Evolutionary conservation across 1,140 invertebrate species (phyloP).

Genomic region (Hermetia illucens): DNA sequence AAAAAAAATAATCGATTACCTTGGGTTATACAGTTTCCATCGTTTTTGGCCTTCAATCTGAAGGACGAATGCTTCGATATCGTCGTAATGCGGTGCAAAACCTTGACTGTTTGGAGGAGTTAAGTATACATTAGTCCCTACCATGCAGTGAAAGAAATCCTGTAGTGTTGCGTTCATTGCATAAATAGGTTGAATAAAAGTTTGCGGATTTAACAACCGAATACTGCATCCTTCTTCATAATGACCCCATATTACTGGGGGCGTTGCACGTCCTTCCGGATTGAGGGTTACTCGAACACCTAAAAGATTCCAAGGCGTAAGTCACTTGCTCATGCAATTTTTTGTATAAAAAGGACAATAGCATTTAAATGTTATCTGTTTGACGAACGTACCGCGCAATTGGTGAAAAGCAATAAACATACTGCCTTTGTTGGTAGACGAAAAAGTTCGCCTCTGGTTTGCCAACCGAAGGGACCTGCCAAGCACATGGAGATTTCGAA

Average conservation of each 20-base stretch:
- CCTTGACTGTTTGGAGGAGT: conserved; percentile 93
- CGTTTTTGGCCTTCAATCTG: conserved; percentile 92
- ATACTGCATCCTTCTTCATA: conserved; percentile 84
- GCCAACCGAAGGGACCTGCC: too few species aligned
- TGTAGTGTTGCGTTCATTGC: conserved; percentile 63
- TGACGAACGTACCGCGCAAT: too few species aligned
- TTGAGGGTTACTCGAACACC: conserved; percentile 70
- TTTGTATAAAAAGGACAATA: too few species aligned
- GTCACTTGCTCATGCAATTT: too few species aligned
- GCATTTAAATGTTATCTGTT: too few species aligned
- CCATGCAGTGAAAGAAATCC: conserved; percentile 86
- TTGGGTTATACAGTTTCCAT: conserved; percentile 82
- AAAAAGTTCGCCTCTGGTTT: too few species aligned
- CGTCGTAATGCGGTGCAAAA: conserved; percentile 97
- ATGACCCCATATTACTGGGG: conserved; percentile 80
- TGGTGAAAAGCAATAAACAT: too few species aligned
- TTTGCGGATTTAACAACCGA: conserved; percentile 86
- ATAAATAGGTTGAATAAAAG: conserved; percentile 53
- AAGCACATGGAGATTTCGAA: too few species aligned
- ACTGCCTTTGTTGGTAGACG: too few species aligned
- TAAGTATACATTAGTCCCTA: conserved; percentile 88
- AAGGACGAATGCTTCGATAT: conserved; percentile 95
- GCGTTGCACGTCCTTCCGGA: conserved; percentile 53
- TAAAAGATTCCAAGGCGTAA: too few species aligned
- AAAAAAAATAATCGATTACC: conserved; percentile 31